A percentile compares a stretch with the other conserved stretches of the same genome.
Evolutionary conservation across 2,797 vertebrate species (phyloP).

Genomic region (Halcyon chelicuti): DNA sequence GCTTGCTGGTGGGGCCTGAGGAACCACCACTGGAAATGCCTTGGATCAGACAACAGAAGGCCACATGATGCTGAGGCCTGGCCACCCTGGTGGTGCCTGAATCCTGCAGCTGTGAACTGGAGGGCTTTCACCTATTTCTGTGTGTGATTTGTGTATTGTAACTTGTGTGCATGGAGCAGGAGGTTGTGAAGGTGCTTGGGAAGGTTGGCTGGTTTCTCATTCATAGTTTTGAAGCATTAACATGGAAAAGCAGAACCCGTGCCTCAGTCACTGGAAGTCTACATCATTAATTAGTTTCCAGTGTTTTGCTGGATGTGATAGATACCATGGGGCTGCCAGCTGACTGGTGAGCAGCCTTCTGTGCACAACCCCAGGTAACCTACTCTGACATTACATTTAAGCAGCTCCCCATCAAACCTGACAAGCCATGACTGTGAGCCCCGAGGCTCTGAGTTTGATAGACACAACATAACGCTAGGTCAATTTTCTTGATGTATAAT

Average conservation of each 20-base stretch:
- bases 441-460: background rate
- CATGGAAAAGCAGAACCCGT: background rate
- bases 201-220: background rate
- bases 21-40: background rate
- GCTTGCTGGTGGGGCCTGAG: background rate
- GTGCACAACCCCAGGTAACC: background rate
- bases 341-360: background rate
- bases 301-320: background rate
- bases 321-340: background rate
- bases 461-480: background rate
- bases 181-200: background rate
- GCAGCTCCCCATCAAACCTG: constrained; percentile 17
- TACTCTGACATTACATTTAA: background rate
- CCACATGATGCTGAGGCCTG: background rate
- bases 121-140: rapidly evolving
- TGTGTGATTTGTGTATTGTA: rapidly evolving
- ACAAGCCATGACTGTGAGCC: background rate
- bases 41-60: background rate
- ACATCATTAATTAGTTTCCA: background rate
- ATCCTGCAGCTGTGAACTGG: background rate
- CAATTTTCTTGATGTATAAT: constrained; percentile 46
- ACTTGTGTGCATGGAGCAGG: background rate
- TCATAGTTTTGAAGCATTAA: background rate
- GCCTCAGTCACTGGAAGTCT: background rate
- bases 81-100: background rate